Conservation (phyloP, 2,888 invertebrate genomes). For the Beris morrisii region DNA sequence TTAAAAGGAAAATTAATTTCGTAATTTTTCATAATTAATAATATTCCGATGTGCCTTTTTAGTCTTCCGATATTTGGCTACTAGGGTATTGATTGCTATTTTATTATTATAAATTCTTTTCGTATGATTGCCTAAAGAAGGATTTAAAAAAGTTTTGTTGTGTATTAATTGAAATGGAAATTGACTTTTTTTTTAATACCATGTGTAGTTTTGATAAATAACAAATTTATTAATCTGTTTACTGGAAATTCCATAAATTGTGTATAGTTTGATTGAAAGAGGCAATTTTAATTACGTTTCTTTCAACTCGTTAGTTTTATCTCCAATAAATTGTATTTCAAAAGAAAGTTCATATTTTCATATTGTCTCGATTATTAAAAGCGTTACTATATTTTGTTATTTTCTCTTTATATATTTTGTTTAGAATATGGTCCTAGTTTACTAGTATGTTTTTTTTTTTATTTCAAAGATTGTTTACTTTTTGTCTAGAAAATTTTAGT, state of each 20-base stretch:
- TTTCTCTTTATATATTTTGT: background rate
- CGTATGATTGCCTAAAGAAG: too few relatives aligned
- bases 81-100: too few relatives aligned
- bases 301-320: too few relatives aligned
- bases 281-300: too few relatives aligned
- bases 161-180: slow-evolving; percentile 14
- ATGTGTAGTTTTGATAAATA: background rate
- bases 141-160: background rate
- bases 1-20: too few relatives aligned
- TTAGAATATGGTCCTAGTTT: slow-evolving; percentile 26
- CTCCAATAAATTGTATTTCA: too few relatives aligned
- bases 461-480: too few relatives aligned
- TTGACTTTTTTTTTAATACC: slow-evolving; percentile 10
- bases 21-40: too few relatives aligned
- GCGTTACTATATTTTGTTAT: background rate
- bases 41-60: too few relatives aligned
- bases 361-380: slow-evolving; percentile 21
- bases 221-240: background rate
- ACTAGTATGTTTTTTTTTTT: background rate
- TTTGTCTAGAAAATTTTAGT: too few relatives aligned
- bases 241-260: background rate
- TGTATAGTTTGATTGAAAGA: background rate
- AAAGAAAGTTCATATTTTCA: background rate
- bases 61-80: too few relatives aligned
- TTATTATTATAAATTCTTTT: too few relatives aligned